Percentiles rank a stretch among this genome's conserved stretches.
Conservation (phyloP, 2,113 vertebrate species). For the Rynchops niger region DNA sequence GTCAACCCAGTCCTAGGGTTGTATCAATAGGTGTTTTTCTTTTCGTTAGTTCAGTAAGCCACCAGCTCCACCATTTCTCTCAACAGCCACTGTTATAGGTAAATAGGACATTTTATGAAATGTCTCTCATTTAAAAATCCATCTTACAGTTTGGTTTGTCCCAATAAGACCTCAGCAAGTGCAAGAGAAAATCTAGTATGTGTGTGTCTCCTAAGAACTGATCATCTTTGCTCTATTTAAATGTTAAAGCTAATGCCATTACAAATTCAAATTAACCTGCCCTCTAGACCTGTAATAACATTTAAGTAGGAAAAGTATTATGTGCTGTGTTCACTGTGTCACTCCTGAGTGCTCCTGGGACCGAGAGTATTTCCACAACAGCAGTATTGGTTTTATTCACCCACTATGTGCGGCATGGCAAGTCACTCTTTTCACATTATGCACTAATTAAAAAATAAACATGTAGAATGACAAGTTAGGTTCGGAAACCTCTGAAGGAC, state of each 20-base stretch:
- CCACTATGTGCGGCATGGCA: background rate
- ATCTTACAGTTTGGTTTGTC: background rate
- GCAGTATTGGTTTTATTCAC: background rate
- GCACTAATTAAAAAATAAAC: slow-evolving; percentile 8
- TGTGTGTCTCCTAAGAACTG: background rate
- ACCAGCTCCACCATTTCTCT: background rate
- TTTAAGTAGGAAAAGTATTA: background rate
- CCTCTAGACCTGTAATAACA: background rate
- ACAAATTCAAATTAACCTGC: background rate
- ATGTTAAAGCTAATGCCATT: background rate
- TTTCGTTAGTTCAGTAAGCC: background rate
- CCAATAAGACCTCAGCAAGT: fast-evolving
- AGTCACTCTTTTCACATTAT: background rate
- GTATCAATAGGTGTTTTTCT: background rate
- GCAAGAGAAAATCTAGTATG: background rate
- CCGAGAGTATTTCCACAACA: background rate
- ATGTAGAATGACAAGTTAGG: background rate
- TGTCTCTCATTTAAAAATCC: background rate
- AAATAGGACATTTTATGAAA: background rate
- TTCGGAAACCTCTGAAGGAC: slow-evolving; percentile 37
- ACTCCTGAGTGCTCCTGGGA: background rate
- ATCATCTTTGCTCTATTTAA: background rate
- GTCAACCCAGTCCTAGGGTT: background rate
- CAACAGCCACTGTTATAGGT: background rate
- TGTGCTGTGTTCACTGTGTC: background rate